Evolutionary conservation across 2,797 vertebrate genomes (phyloP), one percentile per base, ranked within the genome.

Genomic region (Pipistrellus nathusii): DNA sequence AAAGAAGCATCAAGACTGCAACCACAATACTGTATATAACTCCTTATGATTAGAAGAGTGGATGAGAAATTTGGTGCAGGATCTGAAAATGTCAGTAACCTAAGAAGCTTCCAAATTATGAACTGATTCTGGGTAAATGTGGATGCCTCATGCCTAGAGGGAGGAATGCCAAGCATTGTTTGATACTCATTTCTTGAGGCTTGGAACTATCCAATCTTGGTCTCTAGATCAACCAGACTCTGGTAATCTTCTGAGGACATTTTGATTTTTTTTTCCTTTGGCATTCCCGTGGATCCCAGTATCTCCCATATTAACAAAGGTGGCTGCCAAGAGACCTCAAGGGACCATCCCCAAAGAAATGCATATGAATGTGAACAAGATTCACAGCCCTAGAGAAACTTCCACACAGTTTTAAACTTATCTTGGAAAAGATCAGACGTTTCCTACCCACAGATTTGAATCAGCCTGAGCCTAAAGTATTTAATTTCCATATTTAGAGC

Each of bases 401-500:
- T 73, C 91, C 85, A 84, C 73, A 96, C 88, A 76, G 94, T 97
- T 97, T 95, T 95, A 77, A 97, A 93, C 59, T 55, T 46, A 95
- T 95, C 95, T 96, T 90, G 1, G 23, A 95, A 96, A 94, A 96
- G 88, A 98, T 96, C 94, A 98, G 96, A 97, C 95, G 0, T 88
- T 85, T 96, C 91, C 32, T 12, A 96, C 94, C 97, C 97, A 96
- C 68, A 93, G 92, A 95, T 97, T 97, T 96, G 95, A 98, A 96
- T 97, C 91, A 97, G 96, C 97, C 95, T 93, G 81, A 96, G 94
- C 91, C 94, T 91, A 95, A 97, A 98, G 90, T 92, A 96, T 96
- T 97, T 97, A 0, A 0, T 88, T 94, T 96, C 96, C 97, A 95
- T 72, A 90, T 76, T 94, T 96, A 98, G 96, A 97, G 96, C 97